Conservation (phyloP, 2,888 invertebrate species). For the Patella ulyssiponensis region DNA sequence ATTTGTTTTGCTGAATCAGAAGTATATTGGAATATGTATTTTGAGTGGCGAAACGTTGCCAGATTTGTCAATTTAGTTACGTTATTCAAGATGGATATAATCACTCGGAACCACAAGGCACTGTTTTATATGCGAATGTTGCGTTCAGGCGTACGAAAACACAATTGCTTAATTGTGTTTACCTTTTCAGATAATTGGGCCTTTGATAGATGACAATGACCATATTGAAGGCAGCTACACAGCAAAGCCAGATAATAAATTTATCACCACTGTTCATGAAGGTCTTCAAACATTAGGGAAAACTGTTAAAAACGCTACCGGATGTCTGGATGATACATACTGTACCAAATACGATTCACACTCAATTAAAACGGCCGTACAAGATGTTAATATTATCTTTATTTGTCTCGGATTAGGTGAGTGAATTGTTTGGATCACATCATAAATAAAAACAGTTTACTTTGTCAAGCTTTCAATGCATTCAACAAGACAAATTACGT, state of each 20-base stretch:
- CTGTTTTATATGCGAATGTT: too few relatives aligned
- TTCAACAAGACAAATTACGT: too few relatives aligned
- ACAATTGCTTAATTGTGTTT: too few relatives aligned
- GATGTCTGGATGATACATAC: conserved; percentile 48
- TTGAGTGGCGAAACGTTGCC: too few relatives aligned
- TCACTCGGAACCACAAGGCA: too few relatives aligned
- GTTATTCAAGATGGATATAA: too few relatives aligned
- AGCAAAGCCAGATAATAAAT: conserved; percentile 47
- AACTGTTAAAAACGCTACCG: conserved; percentile 46
- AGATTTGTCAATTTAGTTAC: too few relatives aligned
- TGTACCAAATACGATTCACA: conserved; percentile 51
- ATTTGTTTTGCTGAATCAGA: too few relatives aligned
- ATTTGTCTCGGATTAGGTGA: conserved; percentile 64
- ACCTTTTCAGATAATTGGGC: conserved; percentile 62
- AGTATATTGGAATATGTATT: too few relatives aligned
- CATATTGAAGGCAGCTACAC: conserved; percentile 64
- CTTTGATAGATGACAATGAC: conserved; percentile 62
- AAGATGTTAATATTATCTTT: conserved; percentile 49
- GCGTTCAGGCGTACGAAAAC: too few relatives aligned
- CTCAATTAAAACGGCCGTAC: conserved; percentile 45
- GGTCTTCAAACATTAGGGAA: conserved; percentile 50
- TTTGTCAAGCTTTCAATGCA: too few relatives aligned
- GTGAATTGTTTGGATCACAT: background rate
- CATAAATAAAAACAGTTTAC: too few relatives aligned
- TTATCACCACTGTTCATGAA: conserved; percentile 52